A percentile compares a stretch with the other conserved stretches of the same genome.
These are phyloP conservation scores for Diuraphis noxia DNA, from an alignment of 1,140 invertebrate genomes.

Conservation along the genomic window DNA sequence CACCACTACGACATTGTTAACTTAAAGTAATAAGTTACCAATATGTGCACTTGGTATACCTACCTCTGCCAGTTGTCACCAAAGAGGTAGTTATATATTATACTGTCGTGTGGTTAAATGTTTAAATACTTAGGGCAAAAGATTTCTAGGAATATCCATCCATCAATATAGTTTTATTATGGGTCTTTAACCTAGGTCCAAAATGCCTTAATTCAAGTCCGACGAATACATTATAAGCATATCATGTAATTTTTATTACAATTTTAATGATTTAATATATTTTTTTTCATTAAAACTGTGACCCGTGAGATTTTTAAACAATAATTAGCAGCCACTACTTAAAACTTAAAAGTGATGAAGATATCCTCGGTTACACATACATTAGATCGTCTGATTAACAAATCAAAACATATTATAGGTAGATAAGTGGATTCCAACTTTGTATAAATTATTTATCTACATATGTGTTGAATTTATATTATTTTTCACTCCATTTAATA, in stretches of 20 bases:
- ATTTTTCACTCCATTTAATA: not conserved
- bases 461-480: not conserved
- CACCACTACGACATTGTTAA: not conserved
- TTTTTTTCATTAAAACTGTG: too few species aligned
- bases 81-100: not conserved
- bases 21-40: too few species aligned
- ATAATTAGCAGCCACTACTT: too few species aligned
- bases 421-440: not conserved
- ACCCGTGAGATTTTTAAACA: too few species aligned
- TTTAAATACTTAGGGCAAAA: not conserved
- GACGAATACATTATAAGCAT: too few species aligned
- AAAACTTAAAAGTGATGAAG: too few species aligned
- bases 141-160: not conserved
- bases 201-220: too few species aligned
- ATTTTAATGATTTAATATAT: too few species aligned
- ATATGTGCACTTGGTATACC: not conserved
- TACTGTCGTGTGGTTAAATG: not conserved
- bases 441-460: not conserved
- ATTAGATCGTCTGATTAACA: not conserved
- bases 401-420: not conserved
- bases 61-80: not conserved
- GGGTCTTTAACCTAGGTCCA: too few species aligned
- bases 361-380: too few species aligned
- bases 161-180: not conserved
- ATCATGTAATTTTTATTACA: too few species aligned